Base-by-base conservation (phyloP, 1,140 invertebrate species). In the Myzus persicae region DNA sequence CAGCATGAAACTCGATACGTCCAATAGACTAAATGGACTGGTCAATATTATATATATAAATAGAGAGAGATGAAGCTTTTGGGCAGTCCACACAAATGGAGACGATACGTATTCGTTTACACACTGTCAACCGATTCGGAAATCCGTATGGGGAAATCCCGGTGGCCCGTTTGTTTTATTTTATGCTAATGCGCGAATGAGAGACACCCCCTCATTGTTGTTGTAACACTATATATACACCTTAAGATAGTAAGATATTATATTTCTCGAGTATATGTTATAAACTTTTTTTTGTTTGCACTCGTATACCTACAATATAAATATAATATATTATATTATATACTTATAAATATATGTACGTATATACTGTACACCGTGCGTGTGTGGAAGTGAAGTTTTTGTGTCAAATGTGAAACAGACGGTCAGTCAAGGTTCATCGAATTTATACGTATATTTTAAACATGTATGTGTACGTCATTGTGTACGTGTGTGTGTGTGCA, bases 11-110 rank as follows among this genome's bases (percentile, higher is more conserved):
- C 40, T 38, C 81, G 81, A 93, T 93, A 92, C 40, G 42, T 31
- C 40, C 76, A 92, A 93, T 85, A 93, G 24, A 51, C 91, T 85
- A 93, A 93, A 93, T 93, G 91, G 91, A 93, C 91, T 85, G 91
- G 91, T 93, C 91, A 93, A 92, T 84, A 92, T 84, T 54, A 36
- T 88, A 36, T 51, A 48, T 88, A 46, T 20, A 59, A 31, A 76
- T 7, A 38, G 31, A 81, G 31, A 91, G 3, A 91, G 54, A 44
- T 8, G 5, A n/a, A n/a, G 42, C 90, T 59, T 51, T 91, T 14
- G 40, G 90, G 26, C 38, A 91, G 59, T 44, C 40, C 31, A 67
- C 42, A 76, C 42, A 38, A 46, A 92, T 40, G 59, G 59, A 46
- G 59, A 81, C 59, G 91, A 84, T 11, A 38, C 31, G 44, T 92